A percentile compares a stretch with the other conserved stretches of the same genome.
These are phyloP conservation scores for Cygnus olor DNA, from an alignment of 2,797 vertebrate genomes.

Conservation along the genomic window DNA sequence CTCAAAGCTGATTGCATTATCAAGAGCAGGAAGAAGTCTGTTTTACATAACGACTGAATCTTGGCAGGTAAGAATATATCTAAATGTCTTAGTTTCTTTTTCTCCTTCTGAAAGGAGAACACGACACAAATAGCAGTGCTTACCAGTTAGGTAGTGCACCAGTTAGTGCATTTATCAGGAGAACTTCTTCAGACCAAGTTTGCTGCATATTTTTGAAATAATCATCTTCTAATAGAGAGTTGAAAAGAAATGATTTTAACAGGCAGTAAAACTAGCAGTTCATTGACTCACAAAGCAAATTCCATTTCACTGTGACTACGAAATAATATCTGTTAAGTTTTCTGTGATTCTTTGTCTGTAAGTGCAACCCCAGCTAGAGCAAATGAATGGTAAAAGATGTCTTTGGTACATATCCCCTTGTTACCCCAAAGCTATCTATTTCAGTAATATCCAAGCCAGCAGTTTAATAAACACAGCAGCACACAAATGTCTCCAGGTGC, in stretches of 20 bases:
- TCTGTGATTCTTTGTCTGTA: not conserved
- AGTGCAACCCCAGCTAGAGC: not conserved
- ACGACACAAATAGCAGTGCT: not conserved
- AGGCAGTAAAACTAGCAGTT: not conserved
- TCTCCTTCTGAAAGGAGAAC: not conserved
- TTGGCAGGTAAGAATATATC: not conserved
- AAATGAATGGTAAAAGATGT: conserved; percentile 6
- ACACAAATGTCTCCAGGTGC: not conserved
- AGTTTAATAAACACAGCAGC: conserved; percentile 26
- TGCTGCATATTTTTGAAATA: not conserved
- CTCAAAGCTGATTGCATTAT: not conserved
- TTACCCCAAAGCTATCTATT: not conserved
- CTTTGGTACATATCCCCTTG: not conserved
- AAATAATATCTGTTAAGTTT: not conserved
- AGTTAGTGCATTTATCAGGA: not conserved
- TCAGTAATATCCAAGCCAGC: not conserved
- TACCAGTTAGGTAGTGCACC: not conserved
- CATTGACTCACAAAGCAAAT: conserved; percentile 11
- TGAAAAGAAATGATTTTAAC: not conserved
- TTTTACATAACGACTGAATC: not conserved
- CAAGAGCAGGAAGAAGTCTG: not conserved
- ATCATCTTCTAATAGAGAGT: not conserved
- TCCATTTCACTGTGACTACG: not conserved
- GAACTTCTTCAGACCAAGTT: not conserved
- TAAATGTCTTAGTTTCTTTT: not conserved